Base-by-base conservation (phyloP, 2,113 vertebrate genomes). In the Chaetops frenatus region DNA sequence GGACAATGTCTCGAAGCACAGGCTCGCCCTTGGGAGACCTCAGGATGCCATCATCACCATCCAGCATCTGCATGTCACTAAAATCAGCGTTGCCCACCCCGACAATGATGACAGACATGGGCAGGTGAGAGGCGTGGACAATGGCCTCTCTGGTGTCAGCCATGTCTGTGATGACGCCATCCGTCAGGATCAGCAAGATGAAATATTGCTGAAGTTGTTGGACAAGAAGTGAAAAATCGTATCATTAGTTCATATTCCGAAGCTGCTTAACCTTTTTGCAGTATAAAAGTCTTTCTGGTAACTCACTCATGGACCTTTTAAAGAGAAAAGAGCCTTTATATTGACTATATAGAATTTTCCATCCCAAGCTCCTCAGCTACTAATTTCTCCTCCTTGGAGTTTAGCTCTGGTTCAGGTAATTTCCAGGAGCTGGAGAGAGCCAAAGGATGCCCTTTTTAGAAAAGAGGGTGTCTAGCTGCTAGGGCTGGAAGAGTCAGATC, bases 141-240 rank as follows among this genome's bases (percentile, higher is more conserved):
- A 99, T 99, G 95, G 99, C 99, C 96, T 99, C 99, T 29, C 99
- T 96, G 4, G 99, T 99, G 97, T 99, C 99, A 0, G 99, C 99
- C 99, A 99, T 99, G 98, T 99, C 99, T 4, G 99, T 99, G 97
- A 99, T 99, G 93, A 99, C 99, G 0, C 99, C 99, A 2, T 99
- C 99, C 2, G 99, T 99, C 97, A 99, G 98, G 94, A 99, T 99
- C 90, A 99, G 97, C 93, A 99, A 95, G 97, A 99, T 99, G 98
- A 99, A 99, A 97, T 99, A 99, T 99, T 99, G 99, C 99, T 99
- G 97, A 22, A 54, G 62, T 71, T 31, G 57, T 35, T 78, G 76
- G 57, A 61, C 15, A 61, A 70, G n/a, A 84, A 81, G 27, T 12
- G 47, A 78, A 69, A 88, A 86, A 61, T 21, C 7, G 1, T 6